Evolutionary conservation across 2,797 vertebrate species (phyloP).

Genomic region (Enteromius paludinosus): DNA sequence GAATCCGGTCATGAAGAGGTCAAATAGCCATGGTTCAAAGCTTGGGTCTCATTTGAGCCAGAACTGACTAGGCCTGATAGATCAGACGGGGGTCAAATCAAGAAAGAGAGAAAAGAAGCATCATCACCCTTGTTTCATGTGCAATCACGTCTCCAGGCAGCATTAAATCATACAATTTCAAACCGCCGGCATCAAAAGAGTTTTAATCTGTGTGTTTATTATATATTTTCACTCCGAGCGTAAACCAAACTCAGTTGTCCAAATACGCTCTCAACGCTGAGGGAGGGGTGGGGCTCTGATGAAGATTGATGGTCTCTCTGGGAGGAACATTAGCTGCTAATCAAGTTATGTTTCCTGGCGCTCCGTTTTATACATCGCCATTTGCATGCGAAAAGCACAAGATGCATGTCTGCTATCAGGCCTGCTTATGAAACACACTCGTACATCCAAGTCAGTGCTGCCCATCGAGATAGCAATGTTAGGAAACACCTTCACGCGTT

Average conservation of each 20-base stretch:
- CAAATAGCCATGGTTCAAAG: not conserved
- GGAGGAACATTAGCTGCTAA: constrained; percentile 75
- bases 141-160: constrained; percentile 61
- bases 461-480: not conserved
- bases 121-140: constrained; percentile 62
- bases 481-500: not conserved
- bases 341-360: constrained; percentile 75
- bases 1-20: not conserved
- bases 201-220: constrained; percentile 81
- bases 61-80: constrained; percentile 22
- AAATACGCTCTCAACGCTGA: constrained; percentile 75
- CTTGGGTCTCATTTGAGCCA: constrained; percentile 8
- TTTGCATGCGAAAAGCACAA: constrained; percentile 55
- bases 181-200: constrained; percentile 69
- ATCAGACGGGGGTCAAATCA: constrained; percentile 20
- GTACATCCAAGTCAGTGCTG: constrained; percentile 24
- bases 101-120: constrained; percentile 56
- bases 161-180: constrained; percentile 65
- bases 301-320: constrained; percentile 75
- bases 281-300: constrained; percentile 69
- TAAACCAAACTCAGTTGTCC: constrained; percentile 78
- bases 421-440: constrained; percentile 31
- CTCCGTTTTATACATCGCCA: constrained; percentile 65
- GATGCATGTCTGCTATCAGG: constrained; percentile 41
- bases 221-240: constrained; percentile 80